Evolutionary conservation across 2,113 vertebrate species (phyloP).

Genomic region (Tautogolabrus adspersus): DNA sequence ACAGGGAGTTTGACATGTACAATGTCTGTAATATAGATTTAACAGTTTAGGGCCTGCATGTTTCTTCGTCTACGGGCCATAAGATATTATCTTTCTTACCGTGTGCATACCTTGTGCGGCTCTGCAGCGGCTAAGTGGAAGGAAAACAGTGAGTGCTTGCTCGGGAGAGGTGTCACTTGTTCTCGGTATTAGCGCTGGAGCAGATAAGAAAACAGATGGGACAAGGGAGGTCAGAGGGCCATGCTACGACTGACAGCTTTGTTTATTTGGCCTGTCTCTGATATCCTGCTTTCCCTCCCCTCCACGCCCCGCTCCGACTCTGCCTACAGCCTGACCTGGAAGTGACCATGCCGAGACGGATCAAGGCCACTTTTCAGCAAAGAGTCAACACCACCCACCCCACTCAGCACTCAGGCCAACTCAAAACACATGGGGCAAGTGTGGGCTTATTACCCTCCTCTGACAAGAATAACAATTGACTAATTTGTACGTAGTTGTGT

Average conservation of each 20-base stretch:
- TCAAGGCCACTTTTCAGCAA: slow-evolving; percentile 81
- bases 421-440: slow-evolving; percentile 81
- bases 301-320: slow-evolving; percentile 51
- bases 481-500: slow-evolving; percentile 66
- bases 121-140: slow-evolving; percentile 71
- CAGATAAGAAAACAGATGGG: slow-evolving; percentile 84
- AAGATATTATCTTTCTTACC: slow-evolving; percentile 30
- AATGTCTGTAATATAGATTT: background rate
- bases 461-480: slow-evolving; percentile 76
- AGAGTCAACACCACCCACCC: slow-evolving; percentile 77
- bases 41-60: background rate
- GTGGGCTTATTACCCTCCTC: slow-evolving; percentile 73
- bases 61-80: slow-evolving; percentile 18
- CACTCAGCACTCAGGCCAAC: slow-evolving; percentile 76
- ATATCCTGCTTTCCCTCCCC: slow-evolving; percentile 77
- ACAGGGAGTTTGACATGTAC: too few species aligned
- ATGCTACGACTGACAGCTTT: slow-evolving; percentile 79
- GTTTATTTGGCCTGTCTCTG: slow-evolving; percentile 85
- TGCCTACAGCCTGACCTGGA: slow-evolving; percentile 77
- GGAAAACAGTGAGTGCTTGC: slow-evolving; percentile 74
- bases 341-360: slow-evolving; percentile 78
- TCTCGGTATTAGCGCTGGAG: slow-evolving; percentile 80
- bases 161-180: slow-evolving; percentile 83
- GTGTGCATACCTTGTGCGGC: slow-evolving; percentile 40
- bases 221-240: slow-evolving; percentile 81